Base-by-base conservation (phyloP, 30 jellyfish, hydroid and myxozoan genomes). In the Cassiopea xamachana region DNA sequence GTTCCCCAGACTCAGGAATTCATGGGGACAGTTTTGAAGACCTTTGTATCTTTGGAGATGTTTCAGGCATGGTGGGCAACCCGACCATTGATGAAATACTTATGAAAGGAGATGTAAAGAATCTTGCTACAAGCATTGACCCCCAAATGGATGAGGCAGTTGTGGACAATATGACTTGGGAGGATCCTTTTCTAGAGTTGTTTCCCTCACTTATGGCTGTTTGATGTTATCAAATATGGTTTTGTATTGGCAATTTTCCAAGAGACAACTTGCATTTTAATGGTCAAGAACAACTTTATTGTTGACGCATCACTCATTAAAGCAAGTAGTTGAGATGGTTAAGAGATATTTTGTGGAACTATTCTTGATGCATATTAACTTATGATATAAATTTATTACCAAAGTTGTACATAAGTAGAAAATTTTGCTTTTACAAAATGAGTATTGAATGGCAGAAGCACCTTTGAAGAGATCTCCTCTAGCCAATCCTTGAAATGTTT, bases 61-160 rank as follows among this genome's bases (percentile, higher is more conserved):
- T 97, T 84, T 87, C 94, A 62, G 62, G 99, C 98, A 10, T 96
- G 99, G 99, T 96, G 99, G 99, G 99, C 96, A 55, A 83, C 97
- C 51, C 87, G 92, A 44, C 99, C 99, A 27, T 76, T 80, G 97
- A 92, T 96, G 99, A 97, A 96, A 82, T 79, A 58, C 84, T 84
- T 47, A 71, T 79, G 72, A 89, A 91, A 50, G 87, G 60, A 16
- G 92, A 83, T 15, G 96, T 82, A 64, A 85, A 62, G 72, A 86
- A 48, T 47, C 83, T 87, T 73, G 99, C 92, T 50, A 64, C 93
- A 46, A 80, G 50, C 43, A 58, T 91, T 50, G 91, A 86, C 19
- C 93, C 92, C 78, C 87, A 75, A 81, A 86, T 88, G 55, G 92
- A 77, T 74, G 87, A 77, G 45, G 51, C 91, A 44, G 84, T 84